A percentile compares a stretch with the other conserved stretches of the same genome.
These are phyloP conservation scores for Tragelaphus imberbis DNA, from an alignment of 2,113 vertebrate species.

Conservation along the genomic window DNA sequence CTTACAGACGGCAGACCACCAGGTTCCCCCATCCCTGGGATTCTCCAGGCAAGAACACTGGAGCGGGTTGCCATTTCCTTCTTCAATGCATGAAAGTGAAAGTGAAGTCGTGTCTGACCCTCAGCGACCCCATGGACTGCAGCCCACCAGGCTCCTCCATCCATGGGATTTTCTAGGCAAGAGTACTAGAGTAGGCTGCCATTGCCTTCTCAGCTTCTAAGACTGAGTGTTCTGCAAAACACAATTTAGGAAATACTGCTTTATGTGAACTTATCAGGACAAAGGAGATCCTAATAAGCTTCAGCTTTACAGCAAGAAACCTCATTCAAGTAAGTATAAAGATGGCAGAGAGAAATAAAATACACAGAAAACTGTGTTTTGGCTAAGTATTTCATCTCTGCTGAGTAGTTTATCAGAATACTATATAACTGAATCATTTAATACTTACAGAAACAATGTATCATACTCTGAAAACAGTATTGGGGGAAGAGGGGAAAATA, in stretches of 20 bases:
- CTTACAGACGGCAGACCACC: too few species aligned
- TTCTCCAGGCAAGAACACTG: too few species aligned
- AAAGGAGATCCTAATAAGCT: not conserved
- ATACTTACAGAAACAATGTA: slow-evolving; percentile 16
- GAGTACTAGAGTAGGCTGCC: too few species aligned
- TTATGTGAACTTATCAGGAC: not conserved
- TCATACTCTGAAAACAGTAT: slow-evolving; percentile 20
- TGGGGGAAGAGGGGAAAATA: not conserved
- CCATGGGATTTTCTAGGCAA: too few species aligned
- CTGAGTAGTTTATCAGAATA: not conserved
- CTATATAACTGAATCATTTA: not conserved
- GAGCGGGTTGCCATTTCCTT: too few species aligned
- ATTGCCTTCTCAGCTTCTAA: not conserved
- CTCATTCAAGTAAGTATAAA: not conserved
- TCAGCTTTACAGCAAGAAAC: not conserved
- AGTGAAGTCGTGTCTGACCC: too few species aligned
- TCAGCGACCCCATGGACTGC: too few species aligned
- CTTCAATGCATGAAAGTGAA: too few species aligned
- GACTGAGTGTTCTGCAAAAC: not conserved
- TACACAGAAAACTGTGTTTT: not conserved
- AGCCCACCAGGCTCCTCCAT: too few species aligned
- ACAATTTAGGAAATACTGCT: not conserved
- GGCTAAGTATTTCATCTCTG: not conserved
- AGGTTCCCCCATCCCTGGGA: too few species aligned
- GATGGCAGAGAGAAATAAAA: not conserved